Evolutionary conservation across 1,140 invertebrate species (phyloP).

Genomic region (Brachystomella parvula): DNA sequence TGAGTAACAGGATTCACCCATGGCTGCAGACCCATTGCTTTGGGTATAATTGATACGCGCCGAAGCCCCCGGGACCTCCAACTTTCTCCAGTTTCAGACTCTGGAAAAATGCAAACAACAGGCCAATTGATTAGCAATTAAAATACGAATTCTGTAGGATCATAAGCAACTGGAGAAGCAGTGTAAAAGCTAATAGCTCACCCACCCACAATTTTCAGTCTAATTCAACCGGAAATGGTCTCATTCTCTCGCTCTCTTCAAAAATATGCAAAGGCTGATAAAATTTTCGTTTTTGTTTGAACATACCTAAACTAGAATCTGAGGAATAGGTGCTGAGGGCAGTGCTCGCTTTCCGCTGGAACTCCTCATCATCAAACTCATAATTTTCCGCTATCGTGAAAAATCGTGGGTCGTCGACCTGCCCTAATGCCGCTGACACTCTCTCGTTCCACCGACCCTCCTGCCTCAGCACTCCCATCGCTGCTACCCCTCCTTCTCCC

Average conservation of each 20-base stretch:
- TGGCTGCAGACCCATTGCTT: conserved; percentile 26
- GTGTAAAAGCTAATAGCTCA: neutral
- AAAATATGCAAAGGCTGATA: conserved; percentile 2
- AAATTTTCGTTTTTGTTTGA: neutral
- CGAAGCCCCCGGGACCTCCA: conserved; percentile 9
- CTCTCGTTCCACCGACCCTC: neutral
- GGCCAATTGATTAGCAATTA: too few relatives aligned
- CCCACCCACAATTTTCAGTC: neutral
- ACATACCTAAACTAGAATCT: conserved; percentile 36
- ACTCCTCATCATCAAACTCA: conserved; percentile 26
- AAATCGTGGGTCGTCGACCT: neutral
- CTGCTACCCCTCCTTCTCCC: neutral
- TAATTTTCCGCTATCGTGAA: conserved; percentile 13
- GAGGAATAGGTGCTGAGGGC: conserved; percentile 29
- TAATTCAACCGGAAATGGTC: neutral
- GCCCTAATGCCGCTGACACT: neutral
- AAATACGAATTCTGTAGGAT: too few relatives aligned
- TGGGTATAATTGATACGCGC: conserved; percentile 9
- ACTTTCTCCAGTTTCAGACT: conserved; percentile 20
- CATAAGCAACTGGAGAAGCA: neutral
- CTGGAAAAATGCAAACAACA: conserved; percentile 12
- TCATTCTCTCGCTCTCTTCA: neutral
- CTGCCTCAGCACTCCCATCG: neutral
- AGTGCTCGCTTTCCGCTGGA: conserved; percentile 14
- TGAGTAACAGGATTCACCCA: conserved; percentile 26